Conservation (phyloP, 2,888 invertebrate species). For the Hoplodrina blanda region DNA sequence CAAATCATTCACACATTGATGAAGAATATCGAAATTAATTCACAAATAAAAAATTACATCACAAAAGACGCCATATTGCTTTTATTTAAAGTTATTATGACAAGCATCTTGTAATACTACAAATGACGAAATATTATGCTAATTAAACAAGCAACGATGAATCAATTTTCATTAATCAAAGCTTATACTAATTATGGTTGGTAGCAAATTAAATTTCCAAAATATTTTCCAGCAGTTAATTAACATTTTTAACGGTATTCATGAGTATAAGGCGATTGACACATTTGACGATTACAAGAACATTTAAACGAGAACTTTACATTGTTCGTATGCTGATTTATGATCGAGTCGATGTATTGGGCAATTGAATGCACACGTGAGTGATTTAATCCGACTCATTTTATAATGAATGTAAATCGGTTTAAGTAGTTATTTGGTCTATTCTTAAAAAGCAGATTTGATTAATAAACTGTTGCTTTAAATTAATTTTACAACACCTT, state of each 20-base stretch:
- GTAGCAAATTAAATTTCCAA: slow-evolving; percentile 47
- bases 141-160: slow-evolving; percentile 44
- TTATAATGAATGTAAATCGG: slow-evolving; percentile 35
- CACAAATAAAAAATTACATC: too few relatives aligned
- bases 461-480: neutral
- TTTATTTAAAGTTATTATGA: slow-evolving; percentile 44
- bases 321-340: slow-evolving; percentile 46
- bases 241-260: slow-evolving; percentile 47
- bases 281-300: slow-evolving; percentile 25
- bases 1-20: neutral
- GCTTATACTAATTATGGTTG: slow-evolving; percentile 47
- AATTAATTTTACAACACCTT: neutral
- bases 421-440: slow-evolving; percentile 18
- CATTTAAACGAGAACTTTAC: slow-evolving; percentile 22
- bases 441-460: neutral
- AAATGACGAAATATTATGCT: slow-evolving; percentile 55
- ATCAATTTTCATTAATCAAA: slow-evolving; percentile 58
- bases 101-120: slow-evolving; percentile 18
- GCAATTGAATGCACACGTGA: slow-evolving; percentile 41
- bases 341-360: slow-evolving; percentile 28
- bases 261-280: slow-evolving; percentile 11
- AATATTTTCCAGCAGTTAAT: slow-evolving; percentile 44
- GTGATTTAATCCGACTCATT: slow-evolving; percentile 21
- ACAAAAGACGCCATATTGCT: slow-evolving; percentile 42
- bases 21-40: slow-evolving; percentile 16